phyloP scores from a whole-genome alignment of 2,888 invertebrate species.

The Ypsolopha scabrella region DNA sequence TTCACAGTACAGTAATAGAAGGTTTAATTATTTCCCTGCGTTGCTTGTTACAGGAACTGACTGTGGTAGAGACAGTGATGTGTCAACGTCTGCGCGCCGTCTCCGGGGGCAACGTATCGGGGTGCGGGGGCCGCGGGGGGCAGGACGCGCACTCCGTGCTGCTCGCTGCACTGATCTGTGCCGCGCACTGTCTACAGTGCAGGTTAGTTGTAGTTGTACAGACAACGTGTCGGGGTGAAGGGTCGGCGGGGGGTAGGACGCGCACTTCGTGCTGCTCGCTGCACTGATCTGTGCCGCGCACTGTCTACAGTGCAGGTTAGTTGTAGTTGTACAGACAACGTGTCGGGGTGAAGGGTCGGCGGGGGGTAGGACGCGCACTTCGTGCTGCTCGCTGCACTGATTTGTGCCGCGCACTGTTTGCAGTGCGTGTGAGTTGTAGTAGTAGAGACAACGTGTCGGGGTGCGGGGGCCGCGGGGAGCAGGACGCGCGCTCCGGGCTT shows the following conservation, averaged over 20 bases:
- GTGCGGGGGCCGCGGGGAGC: constrained; percentile 11
- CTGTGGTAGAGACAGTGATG: constrained; percentile 52
- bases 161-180: constrained; percentile 41
- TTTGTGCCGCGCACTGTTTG: constrained; percentile 40
- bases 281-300: constrained; percentile 46
- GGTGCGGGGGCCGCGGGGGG: constrained; percentile 12
- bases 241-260: constrained; percentile 14
- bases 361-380: constrained; percentile 20
- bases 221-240: constrained; percentile 15
- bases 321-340: constrained; percentile 11
- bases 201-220: constrained; percentile 33
- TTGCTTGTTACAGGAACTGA: constrained; percentile 32
- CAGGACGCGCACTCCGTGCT: constrained; percentile 26
- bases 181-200: constrained; percentile 42
- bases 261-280: constrained; percentile 31
- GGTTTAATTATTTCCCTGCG: neutral
- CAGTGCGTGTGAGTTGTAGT: constrained; percentile 39
- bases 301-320: constrained; percentile 41
- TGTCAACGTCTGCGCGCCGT: constrained; percentile 25
- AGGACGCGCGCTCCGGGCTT: constrained; percentile 26
- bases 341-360: constrained; percentile 13
- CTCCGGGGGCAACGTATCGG: constrained; percentile 12
- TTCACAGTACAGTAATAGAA: no score
- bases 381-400: constrained; percentile 37
- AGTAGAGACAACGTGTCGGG: constrained; percentile 15